Conservation (phyloP, 2,113 vertebrate genomes). For the Candoia aspera region DNA sequence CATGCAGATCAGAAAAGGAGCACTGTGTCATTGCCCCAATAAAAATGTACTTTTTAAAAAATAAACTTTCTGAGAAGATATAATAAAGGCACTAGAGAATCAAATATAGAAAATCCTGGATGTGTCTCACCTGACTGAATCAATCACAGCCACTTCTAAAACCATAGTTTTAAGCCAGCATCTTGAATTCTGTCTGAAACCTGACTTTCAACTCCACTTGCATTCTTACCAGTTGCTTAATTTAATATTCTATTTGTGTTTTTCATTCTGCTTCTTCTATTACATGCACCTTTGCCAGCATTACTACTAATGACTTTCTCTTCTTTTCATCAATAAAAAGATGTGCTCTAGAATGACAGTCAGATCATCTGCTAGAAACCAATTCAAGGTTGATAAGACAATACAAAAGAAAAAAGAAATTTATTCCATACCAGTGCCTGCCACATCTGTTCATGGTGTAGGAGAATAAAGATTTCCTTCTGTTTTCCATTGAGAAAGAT, state of each 20-base stretch:
- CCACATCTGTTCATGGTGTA: conserved; percentile 6
- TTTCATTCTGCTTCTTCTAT: conserved; percentile 39
- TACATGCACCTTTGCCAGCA: conserved; percentile 29
- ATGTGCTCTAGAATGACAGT: conserved; percentile 39
- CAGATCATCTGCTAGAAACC: conserved; percentile 47
- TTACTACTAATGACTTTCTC: conserved; percentile 52
- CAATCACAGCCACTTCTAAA: neutral
- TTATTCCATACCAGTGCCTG: neutral
- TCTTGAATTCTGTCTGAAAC: neutral
- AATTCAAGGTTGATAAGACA: conserved; percentile 47
- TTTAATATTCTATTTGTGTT: conserved; percentile 60
- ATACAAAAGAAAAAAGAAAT: conserved; percentile 42
- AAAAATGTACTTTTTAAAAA: neutral
- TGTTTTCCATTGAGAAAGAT: conserved; percentile 21
- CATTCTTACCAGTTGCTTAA: conserved; percentile 21
- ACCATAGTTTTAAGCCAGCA: neutral
- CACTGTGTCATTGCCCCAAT: neutral
- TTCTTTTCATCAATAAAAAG: conserved; percentile 56
- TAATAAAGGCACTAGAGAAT: neutral
- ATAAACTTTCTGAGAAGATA: neutral
- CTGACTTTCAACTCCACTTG: conserved; percentile 32
- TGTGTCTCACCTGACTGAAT: neutral
- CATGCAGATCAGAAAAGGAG: neutral
- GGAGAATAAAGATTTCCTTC: conserved; percentile 18
- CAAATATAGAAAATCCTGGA: neutral